These are phyloP conservation scores for Heliocidaris erythrogramma DNA, from an alignment of 35 echinoderm and acorn worm genomes.

Conservation along the genomic window DNA sequence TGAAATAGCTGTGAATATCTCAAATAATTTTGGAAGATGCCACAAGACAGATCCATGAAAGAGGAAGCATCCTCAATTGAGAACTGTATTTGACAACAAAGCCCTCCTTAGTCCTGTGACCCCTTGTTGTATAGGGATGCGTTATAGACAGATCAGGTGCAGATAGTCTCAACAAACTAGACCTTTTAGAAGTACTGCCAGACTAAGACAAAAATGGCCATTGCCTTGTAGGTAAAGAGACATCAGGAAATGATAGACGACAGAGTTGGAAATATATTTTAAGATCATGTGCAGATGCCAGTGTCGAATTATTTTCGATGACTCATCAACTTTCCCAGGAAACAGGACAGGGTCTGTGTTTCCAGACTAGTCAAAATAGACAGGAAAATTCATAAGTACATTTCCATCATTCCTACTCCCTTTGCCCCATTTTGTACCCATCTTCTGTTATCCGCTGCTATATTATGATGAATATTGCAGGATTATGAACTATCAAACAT, in stretches of 20 bases:
- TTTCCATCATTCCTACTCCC: not conserved
- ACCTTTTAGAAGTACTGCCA: not conserved
- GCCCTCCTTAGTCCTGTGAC: not conserved
- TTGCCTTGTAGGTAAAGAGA: not conserved
- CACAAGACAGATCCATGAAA: not conserved
- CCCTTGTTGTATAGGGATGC: not conserved
- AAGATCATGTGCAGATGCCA: not conserved
- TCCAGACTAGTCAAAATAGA: not conserved
- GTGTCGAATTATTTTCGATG: not conserved
- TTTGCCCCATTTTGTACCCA: not conserved
- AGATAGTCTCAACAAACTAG: not conserved
- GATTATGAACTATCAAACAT: slow-evolving; percentile 5
- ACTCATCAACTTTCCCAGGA: not conserved
- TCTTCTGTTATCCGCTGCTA: not conserved
- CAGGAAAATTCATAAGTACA: not conserved
- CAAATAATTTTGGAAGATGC: not conserved
- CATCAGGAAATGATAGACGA: not conserved
- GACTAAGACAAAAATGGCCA: not conserved
- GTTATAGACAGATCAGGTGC: not conserved
- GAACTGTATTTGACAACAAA: not conserved
- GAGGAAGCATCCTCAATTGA: not conserved
- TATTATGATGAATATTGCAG: slow-evolving; percentile 18
- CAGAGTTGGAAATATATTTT: not conserved
- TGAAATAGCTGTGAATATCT: not conserved
- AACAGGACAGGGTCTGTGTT: not conserved